Evolutionary conservation across 2,888 invertebrate genomes (phyloP).

Genomic region (Marronus borbonicus): DNA sequence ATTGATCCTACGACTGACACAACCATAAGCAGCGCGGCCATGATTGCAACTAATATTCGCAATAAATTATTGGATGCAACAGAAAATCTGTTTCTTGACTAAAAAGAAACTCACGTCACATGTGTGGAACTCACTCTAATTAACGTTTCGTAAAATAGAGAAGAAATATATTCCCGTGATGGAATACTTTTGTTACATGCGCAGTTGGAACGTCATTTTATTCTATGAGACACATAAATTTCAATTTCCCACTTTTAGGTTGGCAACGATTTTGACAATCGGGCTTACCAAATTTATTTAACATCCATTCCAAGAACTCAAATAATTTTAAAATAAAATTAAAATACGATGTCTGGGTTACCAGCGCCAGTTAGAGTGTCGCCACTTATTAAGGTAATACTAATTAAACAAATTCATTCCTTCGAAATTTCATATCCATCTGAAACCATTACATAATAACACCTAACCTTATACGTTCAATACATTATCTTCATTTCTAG

Average conservation of each 20-base stretch:
- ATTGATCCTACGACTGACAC: conserved; percentile 79
- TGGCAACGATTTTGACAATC: conserved; percentile 46
- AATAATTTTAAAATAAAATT: conserved; percentile 27
- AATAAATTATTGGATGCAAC: conserved; percentile 9
- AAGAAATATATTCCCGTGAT: conserved; percentile 17
- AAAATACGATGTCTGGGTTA: conserved; percentile 65
- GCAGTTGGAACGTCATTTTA: conserved; percentile 15
- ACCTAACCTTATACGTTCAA: conserved; percentile 31
- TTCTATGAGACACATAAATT: neutral
- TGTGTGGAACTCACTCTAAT: neutral
- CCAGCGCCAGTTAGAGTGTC: conserved; percentile 85
- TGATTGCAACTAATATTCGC: conserved; percentile 68
- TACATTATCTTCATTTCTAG: conserved; percentile 67
- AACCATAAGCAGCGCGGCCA: conserved; percentile 77
- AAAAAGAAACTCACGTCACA: conserved; percentile 21
- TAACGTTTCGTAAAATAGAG: conserved; percentile 10
- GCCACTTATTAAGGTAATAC: conserved; percentile 83
- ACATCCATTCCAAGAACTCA: conserved; percentile 3
- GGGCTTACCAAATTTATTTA: conserved; percentile 2
- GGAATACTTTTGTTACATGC: conserved; percentile 25
- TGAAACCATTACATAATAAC: conserved; percentile 44
- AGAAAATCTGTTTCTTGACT: neutral
- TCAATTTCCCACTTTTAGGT: conserved; percentile 33
- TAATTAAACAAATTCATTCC: neutral
- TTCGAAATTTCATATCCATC: neutral